Conservation (phyloP, 2,797 vertebrate genomes). For the Sebastes matsubarae region DNA sequence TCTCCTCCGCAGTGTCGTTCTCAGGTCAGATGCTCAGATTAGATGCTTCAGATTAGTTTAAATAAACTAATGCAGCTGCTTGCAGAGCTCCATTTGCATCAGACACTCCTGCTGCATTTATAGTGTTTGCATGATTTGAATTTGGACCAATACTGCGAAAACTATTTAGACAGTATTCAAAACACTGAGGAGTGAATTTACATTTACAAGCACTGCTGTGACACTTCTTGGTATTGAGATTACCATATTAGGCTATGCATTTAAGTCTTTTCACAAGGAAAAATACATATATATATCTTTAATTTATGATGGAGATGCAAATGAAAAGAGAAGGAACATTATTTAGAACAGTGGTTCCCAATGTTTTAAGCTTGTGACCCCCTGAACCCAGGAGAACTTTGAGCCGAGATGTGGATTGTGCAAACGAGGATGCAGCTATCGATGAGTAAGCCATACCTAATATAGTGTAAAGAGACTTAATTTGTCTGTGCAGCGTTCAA, state of each 20-base stretch:
- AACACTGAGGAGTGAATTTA: neutral
- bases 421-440: neutral
- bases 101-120: neutral
- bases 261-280: neutral
- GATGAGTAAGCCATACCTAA: constrained; percentile 7
- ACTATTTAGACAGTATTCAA: neutral
- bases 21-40: constrained; percentile 49
- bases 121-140: neutral
- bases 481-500: constrained; percentile 35
- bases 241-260: neutral
- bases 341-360: no score
- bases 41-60: constrained; percentile 45
- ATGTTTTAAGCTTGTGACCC: neutral
- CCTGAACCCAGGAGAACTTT: neutral
- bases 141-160: neutral
- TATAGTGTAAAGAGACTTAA: constrained; percentile 12
- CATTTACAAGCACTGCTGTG: neutral
- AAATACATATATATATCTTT: no score
- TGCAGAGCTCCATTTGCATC: constrained; percentile 7
- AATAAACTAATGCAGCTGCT: constrained; percentile 43
- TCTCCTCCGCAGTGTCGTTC: constrained; percentile 35
- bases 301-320: neutral
- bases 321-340: neutral
- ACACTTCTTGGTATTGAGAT: neutral
- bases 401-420: constrained; percentile 1